phyloP scores from a whole-genome alignment of 2,797 vertebrate genomes.

The Sebastes nivosus region DNA sequence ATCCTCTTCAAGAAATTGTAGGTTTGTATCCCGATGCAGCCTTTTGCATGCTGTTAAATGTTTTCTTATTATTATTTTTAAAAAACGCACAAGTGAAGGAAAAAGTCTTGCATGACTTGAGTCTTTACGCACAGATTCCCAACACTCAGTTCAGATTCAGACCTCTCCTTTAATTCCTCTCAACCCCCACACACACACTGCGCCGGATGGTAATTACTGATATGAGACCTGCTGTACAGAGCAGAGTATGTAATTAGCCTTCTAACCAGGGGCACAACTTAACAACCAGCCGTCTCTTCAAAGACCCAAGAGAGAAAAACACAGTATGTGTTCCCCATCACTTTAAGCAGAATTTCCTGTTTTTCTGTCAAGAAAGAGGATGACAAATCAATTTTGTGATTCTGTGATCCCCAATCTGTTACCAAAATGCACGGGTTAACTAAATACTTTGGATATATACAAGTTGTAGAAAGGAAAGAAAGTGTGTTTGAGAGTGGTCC shows the following conservation, averaged over 20 bases:
- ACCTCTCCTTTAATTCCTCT: slow-evolving; percentile 56
- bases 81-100: not conserved
- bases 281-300: slow-evolving; percentile 50
- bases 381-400: not conserved
- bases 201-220: slow-evolving; percentile 69
- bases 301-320: slow-evolving; percentile 36
- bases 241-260: slow-evolving; percentile 66
- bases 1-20: not conserved
- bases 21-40: not conserved
- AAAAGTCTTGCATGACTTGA: not conserved
- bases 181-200: slow-evolving; percentile 43
- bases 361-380: not conserved
- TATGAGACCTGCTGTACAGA: slow-evolving; percentile 61
- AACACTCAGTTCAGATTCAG: slow-evolving; percentile 30
- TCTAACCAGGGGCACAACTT: slow-evolving; percentile 54
- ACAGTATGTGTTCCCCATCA: slow-evolving; percentile 5
- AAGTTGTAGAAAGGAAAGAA: not conserved
- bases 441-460: not conserved
- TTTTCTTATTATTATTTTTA: not conserved
- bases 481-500: not conserved
- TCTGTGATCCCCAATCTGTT: not conserved
- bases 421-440: not conserved
- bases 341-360: slow-evolving; percentile 11
- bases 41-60: not conserved
- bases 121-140: slow-evolving; percentile 1